A percentile compares a stretch with the other conserved stretches of the same genome.
Evolutionary conservation across 2,888 invertebrate genomes (phyloP).

Genomic region (Diadegma fenestrale): DNA sequence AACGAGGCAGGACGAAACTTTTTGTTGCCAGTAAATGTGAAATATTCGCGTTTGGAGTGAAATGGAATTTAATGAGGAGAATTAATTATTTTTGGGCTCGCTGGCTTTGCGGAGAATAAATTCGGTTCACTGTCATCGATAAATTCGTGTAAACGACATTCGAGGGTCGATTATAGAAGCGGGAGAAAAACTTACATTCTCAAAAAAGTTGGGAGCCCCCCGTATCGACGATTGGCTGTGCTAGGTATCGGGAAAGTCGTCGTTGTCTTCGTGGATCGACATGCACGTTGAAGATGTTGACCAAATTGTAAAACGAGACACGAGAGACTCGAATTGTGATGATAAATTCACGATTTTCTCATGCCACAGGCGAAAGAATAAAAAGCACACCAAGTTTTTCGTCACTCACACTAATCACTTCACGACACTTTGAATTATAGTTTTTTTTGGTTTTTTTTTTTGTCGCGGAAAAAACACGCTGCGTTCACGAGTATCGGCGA

Average conservation of each 20-base stretch:
- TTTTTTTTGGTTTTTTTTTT: constrained; percentile 14
- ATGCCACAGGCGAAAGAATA: neutral
- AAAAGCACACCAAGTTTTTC: constrained; percentile 17
- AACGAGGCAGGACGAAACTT: neutral
- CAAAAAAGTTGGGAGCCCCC: constrained; percentile 65
- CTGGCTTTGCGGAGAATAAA: neutral
- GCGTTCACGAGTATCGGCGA: constrained; percentile 18
- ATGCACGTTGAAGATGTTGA: constrained; percentile 71
- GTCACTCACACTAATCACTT: constrained; percentile 20
- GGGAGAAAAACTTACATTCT: constrained; percentile 71
- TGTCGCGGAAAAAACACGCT: constrained; percentile 5
- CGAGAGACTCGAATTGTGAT: neutral
- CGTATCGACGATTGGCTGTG: constrained; percentile 71
- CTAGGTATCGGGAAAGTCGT: constrained; percentile 80
- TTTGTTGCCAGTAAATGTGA: too few relatives aligned
- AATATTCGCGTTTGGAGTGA: neutral
- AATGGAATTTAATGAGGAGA: neutral
- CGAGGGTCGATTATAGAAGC: too few relatives aligned
- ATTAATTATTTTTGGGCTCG: neutral
- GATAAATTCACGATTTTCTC: constrained; percentile 9
- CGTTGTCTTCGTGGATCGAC: constrained; percentile 76
- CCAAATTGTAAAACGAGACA: neutral
- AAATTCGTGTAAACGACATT: too few relatives aligned
- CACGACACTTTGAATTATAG: constrained; percentile 8
- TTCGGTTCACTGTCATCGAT: neutral